Evolutionary conservation across 2,113 vertebrate species (phyloP).

Genomic region (Fukomys damarensis): DNA sequence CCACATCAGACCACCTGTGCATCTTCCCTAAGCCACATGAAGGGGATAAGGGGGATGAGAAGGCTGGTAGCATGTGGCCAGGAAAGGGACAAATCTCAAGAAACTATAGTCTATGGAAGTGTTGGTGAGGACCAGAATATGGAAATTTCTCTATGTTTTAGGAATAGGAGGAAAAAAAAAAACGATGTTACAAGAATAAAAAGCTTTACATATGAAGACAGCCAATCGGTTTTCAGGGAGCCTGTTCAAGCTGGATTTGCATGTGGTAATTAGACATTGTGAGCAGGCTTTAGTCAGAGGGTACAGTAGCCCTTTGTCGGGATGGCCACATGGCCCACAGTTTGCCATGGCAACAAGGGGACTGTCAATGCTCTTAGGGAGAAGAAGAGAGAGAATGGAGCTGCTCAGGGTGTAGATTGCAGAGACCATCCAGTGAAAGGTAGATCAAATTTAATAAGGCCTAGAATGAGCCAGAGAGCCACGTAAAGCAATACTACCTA

Average conservation of each 20-base stretch:
- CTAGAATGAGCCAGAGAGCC: neutral
- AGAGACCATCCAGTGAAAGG: neutral
- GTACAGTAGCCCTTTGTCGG: conserved; percentile 78
- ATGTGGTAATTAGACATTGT: neutral
- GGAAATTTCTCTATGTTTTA: neutral
- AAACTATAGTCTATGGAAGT: neutral
- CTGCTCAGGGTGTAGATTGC: neutral
- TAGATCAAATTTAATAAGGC: neutral
- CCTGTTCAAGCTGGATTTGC: conserved; percentile 54
- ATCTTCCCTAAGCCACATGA: neutral
- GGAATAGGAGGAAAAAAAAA: conserved; percentile 53
- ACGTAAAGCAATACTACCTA: neutral
- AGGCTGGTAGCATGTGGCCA: neutral
- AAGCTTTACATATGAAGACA: conserved; percentile 30
- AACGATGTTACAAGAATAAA: conserved; percentile 1
- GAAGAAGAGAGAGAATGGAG: neutral
- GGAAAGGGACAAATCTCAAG: neutral
- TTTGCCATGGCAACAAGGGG: conserved; percentile 58
- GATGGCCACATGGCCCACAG: neutral
- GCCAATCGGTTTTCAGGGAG: neutral
- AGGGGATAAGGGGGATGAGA: neutral
- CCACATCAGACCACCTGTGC: neutral
- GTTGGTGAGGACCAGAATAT: neutral
- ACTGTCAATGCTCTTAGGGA: neutral
- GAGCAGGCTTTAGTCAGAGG: conserved; percentile 33